A percentile compares a stretch with the other conserved stretches of the same genome.
Evolutionary conservation across 2,113 vertebrate species (phyloP).

Genomic region (Notothenia coriiceps): DNA sequence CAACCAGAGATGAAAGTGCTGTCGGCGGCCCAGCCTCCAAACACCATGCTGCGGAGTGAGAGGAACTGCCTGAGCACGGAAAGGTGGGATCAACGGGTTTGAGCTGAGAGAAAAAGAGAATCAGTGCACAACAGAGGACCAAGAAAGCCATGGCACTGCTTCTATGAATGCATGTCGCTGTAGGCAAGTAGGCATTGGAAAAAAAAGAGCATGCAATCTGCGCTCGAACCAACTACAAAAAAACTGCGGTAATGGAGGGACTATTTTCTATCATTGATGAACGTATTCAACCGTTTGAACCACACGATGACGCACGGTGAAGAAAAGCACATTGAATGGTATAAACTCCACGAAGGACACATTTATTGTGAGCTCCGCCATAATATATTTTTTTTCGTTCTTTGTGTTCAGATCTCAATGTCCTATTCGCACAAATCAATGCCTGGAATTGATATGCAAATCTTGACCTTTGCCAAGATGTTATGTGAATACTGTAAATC

Average conservation of each 20-base stretch:
- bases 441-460: slow-evolving; percentile 56
- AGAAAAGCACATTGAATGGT: slow-evolving; percentile 4
- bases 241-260: neutral
- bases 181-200: neutral
- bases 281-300: neutral
- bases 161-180: neutral
- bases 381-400: slow-evolving; percentile 40
- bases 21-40: slow-evolving; percentile 36
- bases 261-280: neutral
- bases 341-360: slow-evolving; percentile 21
- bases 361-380: slow-evolving; percentile 22
- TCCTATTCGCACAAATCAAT: slow-evolving; percentile 24
- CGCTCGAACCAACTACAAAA: slow-evolving; percentile 3
- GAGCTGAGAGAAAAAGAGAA: neutral
- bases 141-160: neutral
- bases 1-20: slow-evolving; percentile 53
- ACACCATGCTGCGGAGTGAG: slow-evolving; percentile 4
- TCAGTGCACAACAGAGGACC: neutral
- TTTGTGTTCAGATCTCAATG: neutral
- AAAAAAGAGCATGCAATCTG: slow-evolving; percentile 15
- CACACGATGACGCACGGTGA: slow-evolving; percentile 43
- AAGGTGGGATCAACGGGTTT: slow-evolving; percentile 43
- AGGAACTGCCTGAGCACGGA: neutral
- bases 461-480: slow-evolving; percentile 59
- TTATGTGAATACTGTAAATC: slow-evolving; percentile 20